A percentile compares a stretch with the other conserved stretches of the same genome.
Evolutionary conservation across 1,140 invertebrate genomes (phyloP).

Genomic region (Zaprionus lachaisei): DNA sequence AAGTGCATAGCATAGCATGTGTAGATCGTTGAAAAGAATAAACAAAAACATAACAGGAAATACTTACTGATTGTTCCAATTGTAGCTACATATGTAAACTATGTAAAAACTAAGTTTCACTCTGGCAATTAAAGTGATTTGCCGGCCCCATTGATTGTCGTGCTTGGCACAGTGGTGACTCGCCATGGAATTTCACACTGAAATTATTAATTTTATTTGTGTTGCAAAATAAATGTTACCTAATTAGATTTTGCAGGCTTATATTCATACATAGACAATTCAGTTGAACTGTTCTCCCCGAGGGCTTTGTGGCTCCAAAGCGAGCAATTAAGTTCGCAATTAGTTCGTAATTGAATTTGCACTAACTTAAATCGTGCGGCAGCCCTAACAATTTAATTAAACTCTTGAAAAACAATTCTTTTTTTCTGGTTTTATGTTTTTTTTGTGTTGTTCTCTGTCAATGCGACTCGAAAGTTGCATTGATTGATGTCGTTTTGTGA

Average conservation of each 20-base stretch:
- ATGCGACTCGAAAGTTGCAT: constrained; percentile 60
- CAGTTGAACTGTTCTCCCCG: constrained; percentile 1
- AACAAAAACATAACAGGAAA: background rate
- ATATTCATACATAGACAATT: background rate
- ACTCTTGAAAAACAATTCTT: constrained; percentile 11
- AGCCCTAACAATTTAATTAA: constrained; percentile 38
- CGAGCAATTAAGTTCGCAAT: constrained; percentile 45
- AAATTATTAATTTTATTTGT: constrained; percentile 5
- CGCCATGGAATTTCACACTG: background rate
- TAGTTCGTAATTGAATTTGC: constrained; percentile 47
- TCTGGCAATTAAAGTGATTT: background rate
- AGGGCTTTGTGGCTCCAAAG: background rate
- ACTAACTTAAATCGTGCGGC: constrained; percentile 24
- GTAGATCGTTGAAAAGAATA: background rate
- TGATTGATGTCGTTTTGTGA: constrained; percentile 74
- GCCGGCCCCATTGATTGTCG: background rate
- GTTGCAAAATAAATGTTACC: background rate
- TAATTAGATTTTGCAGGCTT: constrained; percentile 5
- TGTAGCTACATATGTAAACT: no score
- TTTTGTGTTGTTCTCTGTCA: background rate
- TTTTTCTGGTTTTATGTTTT: background rate
- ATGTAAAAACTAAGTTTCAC: background rate
- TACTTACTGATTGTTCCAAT: no score
- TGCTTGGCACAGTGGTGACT: background rate
- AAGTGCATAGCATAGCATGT: background rate